Base-by-base conservation (phyloP, 2,797 vertebrate genomes). In the Catamblyrhynchus diadema region DNA sequence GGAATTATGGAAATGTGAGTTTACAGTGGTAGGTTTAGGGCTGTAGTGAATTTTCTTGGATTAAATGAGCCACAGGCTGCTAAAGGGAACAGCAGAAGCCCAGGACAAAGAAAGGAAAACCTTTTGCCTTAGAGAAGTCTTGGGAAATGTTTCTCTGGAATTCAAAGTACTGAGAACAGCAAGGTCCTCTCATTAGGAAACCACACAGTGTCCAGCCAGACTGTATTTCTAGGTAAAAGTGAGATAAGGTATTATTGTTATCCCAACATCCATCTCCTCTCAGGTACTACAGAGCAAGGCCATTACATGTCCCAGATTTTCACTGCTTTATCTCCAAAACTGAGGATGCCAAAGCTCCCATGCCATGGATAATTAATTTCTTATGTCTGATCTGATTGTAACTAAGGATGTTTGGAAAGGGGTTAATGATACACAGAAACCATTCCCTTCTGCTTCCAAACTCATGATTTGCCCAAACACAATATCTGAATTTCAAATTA, bases 11-110 rank as follows among this genome's bases (percentile, higher is more conserved):
- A 27, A 62, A 4, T 1, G 2, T 10, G 4, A 15, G 6, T 13
- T 67, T 28, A 0, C 33, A 45, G 28, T 0, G 32, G 10, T 0
- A 17, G 33, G 9, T n/a, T 59, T 24, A 39, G 64, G 72, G 67
- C 51, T 70, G 42, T 1, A 30, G 30, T 2, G 13, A 57, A 10
- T 21, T 35, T 7, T 16, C 30, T 10, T 37, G 61, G 16, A n/a
- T 32, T 45, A 45, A 86, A 64, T 0, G 8, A 35, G 45, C n/a
- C 22, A 8, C 33, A 33, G 37, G 18, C 37, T 64, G 64, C 18
- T 61, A 16, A 48, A 6, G 56, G 47, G 8, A 91, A 32, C 6
- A 69, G 59, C 54, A 84, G 32, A 41, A 86, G 14, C 3, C 9
- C 51, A 37, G 48, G 37, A 18, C n/a, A 90, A 86, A 45, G 5